Percentiles rank a stretch among this genome's conserved stretches.
Evolutionary conservation across 2,888 invertebrate genomes (phyloP).

Genomic region (Callyntrura guangdongensis): DNA sequence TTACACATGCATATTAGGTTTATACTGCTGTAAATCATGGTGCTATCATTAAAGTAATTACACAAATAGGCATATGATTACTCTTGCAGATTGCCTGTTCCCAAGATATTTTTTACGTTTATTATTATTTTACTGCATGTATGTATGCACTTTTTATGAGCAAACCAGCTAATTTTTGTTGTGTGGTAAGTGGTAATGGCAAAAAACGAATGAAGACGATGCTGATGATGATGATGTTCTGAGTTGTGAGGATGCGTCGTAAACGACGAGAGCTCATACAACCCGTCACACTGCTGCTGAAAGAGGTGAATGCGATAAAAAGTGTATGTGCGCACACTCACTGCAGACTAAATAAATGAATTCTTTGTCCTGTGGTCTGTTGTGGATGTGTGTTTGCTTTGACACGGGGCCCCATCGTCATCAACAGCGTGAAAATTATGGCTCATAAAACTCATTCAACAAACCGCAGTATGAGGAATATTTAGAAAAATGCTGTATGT

Average conservation of each 20-base stretch:
- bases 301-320: constrained; percentile 15
- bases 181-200: constrained; percentile 14
- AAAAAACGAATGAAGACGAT: background rate
- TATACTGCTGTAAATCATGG: background rate
- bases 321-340: constrained; percentile 8
- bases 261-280: too few species aligned
- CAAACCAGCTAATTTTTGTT: constrained; percentile 1
- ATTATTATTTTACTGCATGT: constrained; percentile 34
- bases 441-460: constrained; percentile 84
- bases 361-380: background rate
- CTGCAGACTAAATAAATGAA: too few species aligned
- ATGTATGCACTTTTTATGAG: constrained; percentile 14
- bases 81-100: background rate
- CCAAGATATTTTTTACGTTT: background rate
- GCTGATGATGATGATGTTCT: constrained; percentile 42
- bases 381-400: constrained; percentile 81
- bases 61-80: constrained; percentile 12
- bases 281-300: background rate
- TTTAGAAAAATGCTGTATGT: constrained; percentile 78
- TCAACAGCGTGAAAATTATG: constrained; percentile 83
- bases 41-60: constrained; percentile 37
- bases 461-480: constrained; percentile 79
- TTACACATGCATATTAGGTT: background rate
- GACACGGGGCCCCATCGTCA: constrained; percentile 75
- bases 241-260: too few species aligned